A percentile compares a stretch with the other conserved stretches of the same genome.
These are phyloP conservation scores for Poicephalus gulielmi DNA, from an alignment of 2,113 vertebrate genomes.

Conservation along the genomic window DNA sequence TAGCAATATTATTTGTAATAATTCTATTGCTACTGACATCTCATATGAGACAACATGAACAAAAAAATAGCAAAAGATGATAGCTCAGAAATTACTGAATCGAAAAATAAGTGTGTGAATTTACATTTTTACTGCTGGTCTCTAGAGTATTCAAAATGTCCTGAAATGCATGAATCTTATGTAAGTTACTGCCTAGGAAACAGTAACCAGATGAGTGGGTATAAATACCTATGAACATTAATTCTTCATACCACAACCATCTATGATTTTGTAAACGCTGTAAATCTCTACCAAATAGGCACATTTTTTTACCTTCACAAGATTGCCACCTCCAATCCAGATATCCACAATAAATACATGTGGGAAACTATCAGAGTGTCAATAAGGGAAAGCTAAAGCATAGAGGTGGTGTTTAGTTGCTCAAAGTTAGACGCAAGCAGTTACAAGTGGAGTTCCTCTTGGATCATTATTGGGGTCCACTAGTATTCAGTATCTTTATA, in stretches of 20 bases:
- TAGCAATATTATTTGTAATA: background rate
- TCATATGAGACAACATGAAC: background rate
- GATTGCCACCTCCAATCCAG: background rate
- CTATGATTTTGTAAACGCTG: background rate
- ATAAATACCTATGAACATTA: background rate
- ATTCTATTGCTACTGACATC: background rate
- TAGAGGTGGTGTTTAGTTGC: background rate
- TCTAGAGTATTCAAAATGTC: background rate
- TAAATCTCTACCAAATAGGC: background rate
- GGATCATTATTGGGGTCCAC: background rate
- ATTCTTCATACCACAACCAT: background rate
- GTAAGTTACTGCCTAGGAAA: background rate
- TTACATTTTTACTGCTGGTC: background rate
- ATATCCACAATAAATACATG: background rate
- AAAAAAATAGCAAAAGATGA: background rate
- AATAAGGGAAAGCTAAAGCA: background rate
- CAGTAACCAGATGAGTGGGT: background rate
- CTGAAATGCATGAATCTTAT: background rate
- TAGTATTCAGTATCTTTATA: background rate
- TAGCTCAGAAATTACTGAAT: background rate
- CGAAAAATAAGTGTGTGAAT: background rate
- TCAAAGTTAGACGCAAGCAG: background rate
- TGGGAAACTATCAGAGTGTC: background rate
- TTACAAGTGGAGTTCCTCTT: background rate
- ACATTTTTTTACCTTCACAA: background rate